Conservation (phyloP, 2,888 invertebrate species). For the Tipula unca region DNA sequence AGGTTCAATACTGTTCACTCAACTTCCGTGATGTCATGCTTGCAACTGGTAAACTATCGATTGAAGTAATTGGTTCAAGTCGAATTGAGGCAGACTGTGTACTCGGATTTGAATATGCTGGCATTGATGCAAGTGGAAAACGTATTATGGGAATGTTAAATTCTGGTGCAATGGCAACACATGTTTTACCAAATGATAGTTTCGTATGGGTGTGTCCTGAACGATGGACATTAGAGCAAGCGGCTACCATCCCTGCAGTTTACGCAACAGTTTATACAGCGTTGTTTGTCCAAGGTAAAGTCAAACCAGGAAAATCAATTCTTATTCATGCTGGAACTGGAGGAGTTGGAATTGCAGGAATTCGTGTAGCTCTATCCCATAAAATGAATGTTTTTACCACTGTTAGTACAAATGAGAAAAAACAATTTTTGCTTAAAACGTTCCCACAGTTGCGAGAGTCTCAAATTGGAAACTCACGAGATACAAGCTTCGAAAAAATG, state of each 20-base stretch:
- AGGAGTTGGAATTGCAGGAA: conserved; percentile 72
- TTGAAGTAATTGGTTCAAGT: conserved; percentile 65
- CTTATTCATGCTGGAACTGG: conserved; percentile 56
- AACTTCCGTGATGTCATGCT: conserved; percentile 96
- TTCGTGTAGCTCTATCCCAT: conserved; percentile 55
- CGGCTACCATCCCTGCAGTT: conserved; percentile 71
- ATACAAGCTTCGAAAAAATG: conserved; percentile 79
- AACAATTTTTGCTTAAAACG: conserved; percentile 49
- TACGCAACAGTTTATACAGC: conserved; percentile 58
- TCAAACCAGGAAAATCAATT: conserved; percentile 38
- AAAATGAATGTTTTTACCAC: conserved; percentile 63
- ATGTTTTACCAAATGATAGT: conserved; percentile 42
- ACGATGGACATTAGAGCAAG: conserved; percentile 63
- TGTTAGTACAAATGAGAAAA: conserved; percentile 58
- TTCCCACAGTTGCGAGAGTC: conserved; percentile 36
- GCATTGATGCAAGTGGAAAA: conserved; percentile 48
- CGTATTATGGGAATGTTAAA: conserved; percentile 56
- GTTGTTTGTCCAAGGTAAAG: conserved; percentile 36
- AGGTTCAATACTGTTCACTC: conserved; percentile 66
- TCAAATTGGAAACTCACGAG: conserved; percentile 81
- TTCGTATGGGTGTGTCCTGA: conserved; percentile 58
- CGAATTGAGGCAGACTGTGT: conserved; percentile 57
- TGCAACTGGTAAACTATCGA: conserved; percentile 79
- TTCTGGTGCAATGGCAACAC: conserved; percentile 47
- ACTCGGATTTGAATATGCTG: conserved; percentile 61